Evolutionary conservation across 2,888 invertebrate genomes (phyloP).

Genomic region (Leucoma salicis): DNA sequence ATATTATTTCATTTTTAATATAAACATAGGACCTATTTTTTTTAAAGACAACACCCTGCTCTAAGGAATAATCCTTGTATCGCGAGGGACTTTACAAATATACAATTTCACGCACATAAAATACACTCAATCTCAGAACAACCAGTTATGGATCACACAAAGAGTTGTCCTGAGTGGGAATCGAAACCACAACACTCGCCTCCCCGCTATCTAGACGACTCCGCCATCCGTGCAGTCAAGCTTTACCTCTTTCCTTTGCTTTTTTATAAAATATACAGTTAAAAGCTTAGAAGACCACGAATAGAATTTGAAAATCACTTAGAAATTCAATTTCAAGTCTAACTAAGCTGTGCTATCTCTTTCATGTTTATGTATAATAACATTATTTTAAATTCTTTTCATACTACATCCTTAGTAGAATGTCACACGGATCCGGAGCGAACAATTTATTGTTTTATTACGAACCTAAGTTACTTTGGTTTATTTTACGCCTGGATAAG

Average conservation of each 20-base stretch:
- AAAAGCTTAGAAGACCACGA: no score
- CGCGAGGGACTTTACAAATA: not conserved
- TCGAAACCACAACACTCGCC: not conserved
- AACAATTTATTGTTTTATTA: conserved; percentile 58
- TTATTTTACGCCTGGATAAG: conserved; percentile 59
- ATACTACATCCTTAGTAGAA: conserved; percentile 33
- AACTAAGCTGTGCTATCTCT: conserved; percentile 26
- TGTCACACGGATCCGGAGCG: conserved; percentile 40
- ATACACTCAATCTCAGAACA: not conserved
- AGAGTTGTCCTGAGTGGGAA: not conserved
- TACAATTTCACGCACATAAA: not conserved
- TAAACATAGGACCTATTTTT: no score
- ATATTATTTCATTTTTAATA: no score
- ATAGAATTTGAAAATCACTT: no score
- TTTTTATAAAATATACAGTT: no score
- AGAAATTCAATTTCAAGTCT: conserved; percentile 10
- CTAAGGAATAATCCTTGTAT: no score
- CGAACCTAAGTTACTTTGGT: conserved; percentile 43
- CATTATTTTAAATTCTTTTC: conserved; percentile 42
- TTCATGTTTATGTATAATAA: conserved; percentile 46
- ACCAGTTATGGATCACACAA: not conserved
- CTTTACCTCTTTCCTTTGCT: no score
- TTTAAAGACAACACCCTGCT: no score
- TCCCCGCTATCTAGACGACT: no score
- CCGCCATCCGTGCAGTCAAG: no score